phyloP scores from a whole-genome alignment of 2,888 invertebrate genomes.

The Tachina fera region DNA sequence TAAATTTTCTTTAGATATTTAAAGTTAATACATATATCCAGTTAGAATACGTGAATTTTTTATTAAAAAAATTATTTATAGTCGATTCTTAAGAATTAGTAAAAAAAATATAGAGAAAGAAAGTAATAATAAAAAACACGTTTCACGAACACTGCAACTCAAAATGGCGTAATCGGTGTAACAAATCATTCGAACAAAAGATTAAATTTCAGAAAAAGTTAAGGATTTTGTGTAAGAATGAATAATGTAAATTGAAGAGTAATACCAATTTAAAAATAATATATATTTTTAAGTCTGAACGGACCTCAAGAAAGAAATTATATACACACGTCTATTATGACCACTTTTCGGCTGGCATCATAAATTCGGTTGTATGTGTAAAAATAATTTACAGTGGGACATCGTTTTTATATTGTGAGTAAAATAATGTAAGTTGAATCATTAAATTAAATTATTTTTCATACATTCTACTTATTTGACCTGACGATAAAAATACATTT shows the following conservation, averaged over 20 bases:
- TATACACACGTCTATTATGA: constrained; percentile 32
- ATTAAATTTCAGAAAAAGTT: constrained; percentile 60
- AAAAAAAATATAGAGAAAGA: constrained; percentile 2
- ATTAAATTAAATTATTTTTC: background rate
- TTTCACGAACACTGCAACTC: constrained; percentile 62
- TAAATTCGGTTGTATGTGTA: constrained; percentile 55
- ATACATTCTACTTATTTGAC: background rate
- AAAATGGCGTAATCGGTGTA: constrained; percentile 70
- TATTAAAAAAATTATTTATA: constrained; percentile 17
- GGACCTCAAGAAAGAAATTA: background rate
- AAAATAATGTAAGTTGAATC: constrained; percentile 41
- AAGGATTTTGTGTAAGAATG: background rate
- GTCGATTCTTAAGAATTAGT: background rate
- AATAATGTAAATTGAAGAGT: background rate
- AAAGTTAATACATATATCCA: constrained; percentile 31
- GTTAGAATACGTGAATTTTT: constrained; percentile 31
- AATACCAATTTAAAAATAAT: background rate
- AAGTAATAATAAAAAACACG: constrained; percentile 60
- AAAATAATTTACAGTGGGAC: constrained; percentile 61
- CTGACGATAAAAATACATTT: background rate
- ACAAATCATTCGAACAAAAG: constrained; percentile 61
- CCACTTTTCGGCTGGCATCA: constrained; percentile 57
- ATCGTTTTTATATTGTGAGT: constrained; percentile 38
- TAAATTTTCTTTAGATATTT: constrained; percentile 57
- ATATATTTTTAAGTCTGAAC: background rate